Evolutionary conservation across 2,888 invertebrate genomes (phyloP), one percentile per base, ranked within the genome.

Genomic region (Pimpla rufipes): DNA sequence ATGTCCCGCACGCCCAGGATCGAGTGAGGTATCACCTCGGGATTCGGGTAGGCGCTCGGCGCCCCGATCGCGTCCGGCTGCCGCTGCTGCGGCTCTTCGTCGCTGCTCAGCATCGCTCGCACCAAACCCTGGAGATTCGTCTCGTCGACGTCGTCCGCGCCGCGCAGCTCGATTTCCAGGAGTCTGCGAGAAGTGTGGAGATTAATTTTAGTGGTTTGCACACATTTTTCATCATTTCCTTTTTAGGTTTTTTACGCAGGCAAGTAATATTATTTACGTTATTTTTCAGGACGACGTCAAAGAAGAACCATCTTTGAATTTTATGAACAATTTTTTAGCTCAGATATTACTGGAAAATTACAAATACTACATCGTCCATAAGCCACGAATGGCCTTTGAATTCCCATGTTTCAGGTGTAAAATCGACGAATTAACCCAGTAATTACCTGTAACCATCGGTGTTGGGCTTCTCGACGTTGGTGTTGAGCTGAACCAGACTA

Each of bases 391-490:
- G 8, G 16, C 10, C 5, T 21, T 2, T 18, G 21, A 3, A 21
- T 64, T 42, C 11, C 11, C 23, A 66, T 45, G 13, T 40, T 40
- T n/a, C 4, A 6, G 40, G 11, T 4, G 13, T 5, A 37, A 40
- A 11, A 13, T 45, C 13, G 5, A 7, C 21, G 18, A 23, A n/a
- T 23, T 13, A 42, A 23, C 10, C 2, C 7, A 66, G 5, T 2
- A 13, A 45, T 66, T 88, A 90, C 91, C 91, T 91, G 88, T 90
- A 91, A 71, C 90, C 90, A 52, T 90, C 88, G 52, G 89, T 88
- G 40, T 91, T 91, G 6, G 92, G 91, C 74, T 90, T 90, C 77
- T 92, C 92, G 70, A 90, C 89, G 76, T 91, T 91, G 3, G 92
- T 89, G 68, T 84, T 90, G 6, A 83, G 52, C 76, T 90, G 90